phyloP scores from a whole-genome alignment of 2,113 vertebrate genomes.

The Upupa epops region DNA sequence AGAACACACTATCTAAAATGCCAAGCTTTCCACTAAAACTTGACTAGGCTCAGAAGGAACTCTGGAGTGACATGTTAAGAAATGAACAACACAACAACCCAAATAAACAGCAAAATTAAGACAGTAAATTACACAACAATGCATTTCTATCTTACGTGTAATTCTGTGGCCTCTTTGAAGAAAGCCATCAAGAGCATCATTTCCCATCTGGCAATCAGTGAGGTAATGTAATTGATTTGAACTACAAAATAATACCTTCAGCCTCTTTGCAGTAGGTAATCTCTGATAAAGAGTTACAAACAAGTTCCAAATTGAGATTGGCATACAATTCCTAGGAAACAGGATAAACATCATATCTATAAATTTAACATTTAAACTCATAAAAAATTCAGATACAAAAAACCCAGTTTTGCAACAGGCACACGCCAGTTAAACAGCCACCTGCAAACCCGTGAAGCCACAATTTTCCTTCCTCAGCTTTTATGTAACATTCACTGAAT shows the following conservation, averaged over 20 bases:
- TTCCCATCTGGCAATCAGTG: neutral
- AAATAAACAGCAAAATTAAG: neutral
- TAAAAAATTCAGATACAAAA: neutral
- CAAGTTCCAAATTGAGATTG: neutral
- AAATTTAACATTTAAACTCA: neutral
- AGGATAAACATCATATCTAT: neutral
- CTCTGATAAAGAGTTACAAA: neutral
- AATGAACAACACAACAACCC: neutral
- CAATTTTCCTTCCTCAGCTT: neutral
- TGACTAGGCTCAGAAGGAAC: neutral
- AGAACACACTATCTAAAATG: rapidly evolving
- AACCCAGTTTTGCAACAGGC: neutral
- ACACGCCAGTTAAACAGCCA: rapidly evolving
- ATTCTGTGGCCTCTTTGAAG: neutral
- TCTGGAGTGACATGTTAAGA: rapidly evolving
- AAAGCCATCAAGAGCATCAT: neutral
- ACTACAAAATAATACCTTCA: neutral
- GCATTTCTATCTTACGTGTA: neutral
- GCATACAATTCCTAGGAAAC: neutral
- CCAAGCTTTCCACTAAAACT: neutral
- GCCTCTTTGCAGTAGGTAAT: neutral
- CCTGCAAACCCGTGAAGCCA: neutral
- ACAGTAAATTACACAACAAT: neutral
- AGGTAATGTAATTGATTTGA: rapidly evolving
- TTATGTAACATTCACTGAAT: neutral